Conservation (phyloP, 2,888 invertebrate genomes). For the Hofmannophila pseudospretella region DNA sequence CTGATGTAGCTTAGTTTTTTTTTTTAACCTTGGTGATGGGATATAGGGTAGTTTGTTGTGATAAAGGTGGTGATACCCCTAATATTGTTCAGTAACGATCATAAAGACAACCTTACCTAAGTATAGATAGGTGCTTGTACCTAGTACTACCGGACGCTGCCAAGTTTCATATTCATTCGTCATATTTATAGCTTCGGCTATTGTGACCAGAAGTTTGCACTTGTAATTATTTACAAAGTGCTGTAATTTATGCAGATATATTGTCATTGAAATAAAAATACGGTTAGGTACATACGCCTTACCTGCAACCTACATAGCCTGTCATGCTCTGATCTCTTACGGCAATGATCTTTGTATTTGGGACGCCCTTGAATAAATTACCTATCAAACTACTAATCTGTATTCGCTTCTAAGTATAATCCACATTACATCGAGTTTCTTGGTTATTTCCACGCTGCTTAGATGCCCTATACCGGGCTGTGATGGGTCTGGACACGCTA, state of each 20-base stretch:
- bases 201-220: not conserved
- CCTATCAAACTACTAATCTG: not conserved
- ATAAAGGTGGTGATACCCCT: no score
- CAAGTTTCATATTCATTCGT: not conserved
- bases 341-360: not conserved
- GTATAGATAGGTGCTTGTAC: no score
- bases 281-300: not conserved
- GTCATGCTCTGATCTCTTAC: no score
- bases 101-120: no score
- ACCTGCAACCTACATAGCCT: not conserved
- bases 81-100: no score
- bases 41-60: no score
- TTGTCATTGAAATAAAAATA: not conserved
- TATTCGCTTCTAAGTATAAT: conserved; percentile 12
- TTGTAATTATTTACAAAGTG: not conserved
- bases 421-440: conserved; percentile 50
- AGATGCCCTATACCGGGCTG: conserved; percentile 97
- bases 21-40: no score
- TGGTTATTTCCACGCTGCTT: conserved; percentile 80
- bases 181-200: not conserved
- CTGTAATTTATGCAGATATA: conserved; percentile 1
- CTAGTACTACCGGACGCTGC: no score
- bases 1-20: no score
- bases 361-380: not conserved
- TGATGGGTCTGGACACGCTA: conserved; percentile 98